Conservation (phyloP, 2,888 invertebrate genomes). For the Leptopilina syphax region DNA sequence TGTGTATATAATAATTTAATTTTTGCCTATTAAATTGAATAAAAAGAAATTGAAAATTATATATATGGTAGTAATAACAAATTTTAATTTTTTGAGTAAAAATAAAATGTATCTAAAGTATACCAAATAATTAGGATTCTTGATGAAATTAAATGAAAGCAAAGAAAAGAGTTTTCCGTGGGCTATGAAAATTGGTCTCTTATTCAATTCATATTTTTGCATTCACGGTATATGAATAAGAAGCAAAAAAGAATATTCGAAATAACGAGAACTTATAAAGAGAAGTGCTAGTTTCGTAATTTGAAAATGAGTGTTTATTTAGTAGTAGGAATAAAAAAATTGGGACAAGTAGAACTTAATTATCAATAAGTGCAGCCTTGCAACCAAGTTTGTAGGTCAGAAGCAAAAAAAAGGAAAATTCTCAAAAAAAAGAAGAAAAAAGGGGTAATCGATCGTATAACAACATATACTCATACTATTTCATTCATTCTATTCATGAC, state of each 20-base stretch:
- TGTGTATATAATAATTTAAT: too few relatives aligned
- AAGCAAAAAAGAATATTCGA: neutral
- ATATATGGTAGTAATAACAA: too few relatives aligned
- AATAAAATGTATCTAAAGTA: too few relatives aligned
- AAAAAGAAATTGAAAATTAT: too few relatives aligned
- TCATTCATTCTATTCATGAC: neutral
- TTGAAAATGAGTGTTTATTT: slow-evolving; percentile 28
- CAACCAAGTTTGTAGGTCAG: slow-evolving; percentile 34
- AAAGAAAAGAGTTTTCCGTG: neutral
- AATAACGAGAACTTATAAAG: neutral
- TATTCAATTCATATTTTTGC: neutral
- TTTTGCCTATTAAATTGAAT: too few relatives aligned
- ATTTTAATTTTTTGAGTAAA: too few relatives aligned
- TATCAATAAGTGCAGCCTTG: slow-evolving; percentile 22
- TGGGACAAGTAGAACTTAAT: slow-evolving; percentile 28
- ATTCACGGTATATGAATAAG: neutral
- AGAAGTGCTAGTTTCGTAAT: slow-evolving; percentile 7
- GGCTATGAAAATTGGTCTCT: neutral
- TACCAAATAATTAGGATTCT: neutral
- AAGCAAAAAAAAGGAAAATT: neutral
- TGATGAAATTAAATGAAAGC: neutral
- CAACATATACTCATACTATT: neutral
- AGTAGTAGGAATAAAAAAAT: slow-evolving; percentile 24
- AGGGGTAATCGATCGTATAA: neutral
- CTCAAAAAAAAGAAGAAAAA: slow-evolving; percentile 3